phyloP scores from a whole-genome alignment of 2,888 invertebrate genomes.

The Seladonia tumulorum region DNA sequence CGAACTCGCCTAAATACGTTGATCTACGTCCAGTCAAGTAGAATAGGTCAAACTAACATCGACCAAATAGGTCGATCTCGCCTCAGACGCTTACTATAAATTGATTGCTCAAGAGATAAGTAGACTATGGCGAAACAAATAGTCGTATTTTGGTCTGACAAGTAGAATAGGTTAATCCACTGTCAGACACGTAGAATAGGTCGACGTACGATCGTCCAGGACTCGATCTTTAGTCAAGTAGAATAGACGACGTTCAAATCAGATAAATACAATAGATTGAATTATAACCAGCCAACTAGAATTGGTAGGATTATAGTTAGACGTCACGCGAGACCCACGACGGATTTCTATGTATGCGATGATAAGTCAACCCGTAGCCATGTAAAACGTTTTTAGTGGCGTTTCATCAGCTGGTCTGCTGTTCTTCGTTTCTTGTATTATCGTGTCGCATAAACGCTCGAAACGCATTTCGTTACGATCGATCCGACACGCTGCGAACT shows the following conservation, averaged over 20 bases:
- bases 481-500: constrained; percentile 12
- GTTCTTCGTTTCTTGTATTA: neutral
- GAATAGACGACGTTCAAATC: neutral
- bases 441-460: neutral
- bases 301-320: neutral
- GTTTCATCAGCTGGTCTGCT: neutral
- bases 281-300: neutral
- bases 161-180: neutral
- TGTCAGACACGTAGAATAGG: neutral
- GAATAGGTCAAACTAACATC: neutral
- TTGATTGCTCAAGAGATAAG: neutral
- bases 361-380: neutral
- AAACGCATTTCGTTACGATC: constrained; percentile 2
- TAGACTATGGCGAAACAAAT: neutral
- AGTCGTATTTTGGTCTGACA: neutral
- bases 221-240: neutral
- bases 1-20: no score
- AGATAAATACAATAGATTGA: neutral
- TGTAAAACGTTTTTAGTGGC: neutral
- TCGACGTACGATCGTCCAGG: neutral
- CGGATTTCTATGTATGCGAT: neutral
- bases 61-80: neutral
- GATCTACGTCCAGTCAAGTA: neutral
- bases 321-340: neutral
- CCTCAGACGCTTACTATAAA: neutral